These are phyloP conservation scores for Leptopilina clavipes DNA, from an alignment of 1,140 invertebrate genomes.

Conservation along the genomic window DNA sequence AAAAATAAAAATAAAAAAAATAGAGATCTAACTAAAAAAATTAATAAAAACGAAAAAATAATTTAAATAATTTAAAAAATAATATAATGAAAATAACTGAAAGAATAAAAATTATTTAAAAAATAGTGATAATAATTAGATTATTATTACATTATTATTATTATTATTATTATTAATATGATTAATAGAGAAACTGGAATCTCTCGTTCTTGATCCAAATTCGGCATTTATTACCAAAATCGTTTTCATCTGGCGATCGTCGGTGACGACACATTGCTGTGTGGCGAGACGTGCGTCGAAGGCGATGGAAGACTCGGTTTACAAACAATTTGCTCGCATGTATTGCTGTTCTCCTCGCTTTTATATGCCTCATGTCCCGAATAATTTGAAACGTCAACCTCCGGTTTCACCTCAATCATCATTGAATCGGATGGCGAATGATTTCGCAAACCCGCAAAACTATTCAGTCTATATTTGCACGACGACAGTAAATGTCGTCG, in stretches of 20 bases:
- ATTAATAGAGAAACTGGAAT: no score
- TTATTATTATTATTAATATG: no score
- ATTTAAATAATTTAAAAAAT: no score
- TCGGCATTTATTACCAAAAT: constrained; percentile 42
- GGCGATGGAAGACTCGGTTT: constrained; percentile 69
- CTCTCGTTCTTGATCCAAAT: constrained; percentile 28
- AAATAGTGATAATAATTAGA: no score
- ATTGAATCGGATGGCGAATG: constrained; percentile 58
- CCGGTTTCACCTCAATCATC: constrained; percentile 68
- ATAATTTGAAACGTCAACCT: constrained; percentile 61
- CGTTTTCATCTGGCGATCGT: constrained; percentile 69
- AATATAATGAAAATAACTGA: no score
- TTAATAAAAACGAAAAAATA: no score
- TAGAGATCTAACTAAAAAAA: no score
- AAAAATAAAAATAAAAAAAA: no score
- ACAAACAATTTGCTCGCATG: constrained; percentile 72
- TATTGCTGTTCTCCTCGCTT: constrained; percentile 59
- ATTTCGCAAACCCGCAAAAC: not conserved
- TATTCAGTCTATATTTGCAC: constrained; percentile 70
- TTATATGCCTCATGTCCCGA: constrained; percentile 38
- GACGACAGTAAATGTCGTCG: constrained; percentile 76
- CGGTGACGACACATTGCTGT: constrained; percentile 65
- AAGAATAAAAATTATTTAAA: no score
- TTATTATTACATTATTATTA: no score
- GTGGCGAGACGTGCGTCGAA: constrained; percentile 64